Evolutionary conservation across 2,797 vertebrate genomes (phyloP).

Genomic region (Gymnopithys bicolor): DNA sequence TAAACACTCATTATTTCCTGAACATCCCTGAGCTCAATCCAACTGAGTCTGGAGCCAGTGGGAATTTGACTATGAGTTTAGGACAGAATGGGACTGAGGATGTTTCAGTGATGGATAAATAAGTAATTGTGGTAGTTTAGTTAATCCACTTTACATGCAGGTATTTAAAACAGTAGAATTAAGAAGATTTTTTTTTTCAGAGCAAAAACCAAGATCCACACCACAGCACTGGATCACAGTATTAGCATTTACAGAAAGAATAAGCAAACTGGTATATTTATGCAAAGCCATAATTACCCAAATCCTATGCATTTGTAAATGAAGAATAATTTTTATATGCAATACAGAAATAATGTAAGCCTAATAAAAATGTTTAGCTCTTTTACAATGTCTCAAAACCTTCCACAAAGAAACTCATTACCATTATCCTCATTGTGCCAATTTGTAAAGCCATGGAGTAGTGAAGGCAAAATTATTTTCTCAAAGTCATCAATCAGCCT

Average conservation of each 20-base stretch:
- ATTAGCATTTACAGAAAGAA: neutral
- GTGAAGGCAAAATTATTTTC: slow-evolving; percentile 10
- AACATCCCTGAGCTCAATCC: neutral
- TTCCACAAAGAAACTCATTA: slow-evolving; percentile 12
- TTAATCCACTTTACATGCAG: neutral
- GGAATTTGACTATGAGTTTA: neutral
- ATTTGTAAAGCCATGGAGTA: slow-evolving; percentile 11
- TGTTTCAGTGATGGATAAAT: neutral
- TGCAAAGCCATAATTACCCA: slow-evolving; percentile 27
- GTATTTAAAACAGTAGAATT: neutral
- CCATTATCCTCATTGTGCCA: neutral
- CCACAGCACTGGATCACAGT: neutral
- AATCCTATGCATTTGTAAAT: neutral
- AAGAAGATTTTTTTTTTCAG: neutral
- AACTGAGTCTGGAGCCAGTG: neutral
- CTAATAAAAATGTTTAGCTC: slow-evolving; percentile 30
- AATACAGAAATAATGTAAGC: slow-evolving; percentile 10
- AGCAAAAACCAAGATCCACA: neutral
- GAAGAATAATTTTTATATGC: neutral
- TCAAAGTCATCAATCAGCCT: slow-evolving; percentile 20
- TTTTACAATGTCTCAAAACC: neutral
- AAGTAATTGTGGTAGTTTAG: neutral
- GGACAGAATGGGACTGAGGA: neutral
- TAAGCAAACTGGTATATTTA: slow-evolving; percentile 39
- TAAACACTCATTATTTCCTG: neutral